Evolutionary conservation across 2,797 vertebrate genomes (phyloP).

Genomic region (Smutsia gigantea): DNA sequence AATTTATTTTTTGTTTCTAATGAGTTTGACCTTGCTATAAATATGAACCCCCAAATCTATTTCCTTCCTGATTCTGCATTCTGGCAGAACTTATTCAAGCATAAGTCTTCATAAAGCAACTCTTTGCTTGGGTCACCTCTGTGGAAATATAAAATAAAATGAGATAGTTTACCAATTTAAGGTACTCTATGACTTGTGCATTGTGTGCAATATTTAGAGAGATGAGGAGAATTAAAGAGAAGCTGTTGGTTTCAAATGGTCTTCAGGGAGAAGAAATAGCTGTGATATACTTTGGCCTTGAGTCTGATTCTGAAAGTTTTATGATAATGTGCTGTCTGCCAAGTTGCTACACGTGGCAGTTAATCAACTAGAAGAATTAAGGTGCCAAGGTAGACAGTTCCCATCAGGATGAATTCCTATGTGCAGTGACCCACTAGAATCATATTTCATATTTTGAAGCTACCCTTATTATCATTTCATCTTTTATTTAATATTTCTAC

Average conservation of each 20-base stretch:
- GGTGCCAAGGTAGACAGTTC: neutral
- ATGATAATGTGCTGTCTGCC: conserved; percentile 32
- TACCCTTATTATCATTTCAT: conserved; percentile 63
- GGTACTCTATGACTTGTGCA: neutral
- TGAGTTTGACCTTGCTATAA: conserved; percentile 47
- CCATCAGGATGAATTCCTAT: conserved; percentile 5
- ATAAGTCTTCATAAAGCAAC: conserved; percentile 48
- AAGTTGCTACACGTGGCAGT: neutral
- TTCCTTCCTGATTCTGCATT: conserved; percentile 11
- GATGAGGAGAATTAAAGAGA: neutral
- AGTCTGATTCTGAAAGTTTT: conserved; percentile 19
- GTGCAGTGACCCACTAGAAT: conserved; percentile 14
- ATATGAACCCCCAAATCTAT: neutral
- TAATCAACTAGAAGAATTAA: conserved; percentile 29
- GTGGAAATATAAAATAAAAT: conserved; percentile 52
- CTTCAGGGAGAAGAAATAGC: neutral
- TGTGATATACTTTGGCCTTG: neutral
- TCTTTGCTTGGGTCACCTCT: conserved; percentile 25
- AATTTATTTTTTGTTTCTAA: conserved; percentile 15
- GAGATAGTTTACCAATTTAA: conserved; percentile 46
- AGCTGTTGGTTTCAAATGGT: conserved; percentile 20
- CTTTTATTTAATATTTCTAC: conserved; percentile 70
- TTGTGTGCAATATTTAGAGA: neutral
- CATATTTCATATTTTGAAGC: conserved; percentile 33
- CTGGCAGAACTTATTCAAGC: conserved; percentile 52